A percentile compares a stretch with the other conserved stretches of the same genome.
phyloP scores from a whole-genome alignment of 1,140 invertebrate species.

The Lordiphosa clarofinis region DNA sequence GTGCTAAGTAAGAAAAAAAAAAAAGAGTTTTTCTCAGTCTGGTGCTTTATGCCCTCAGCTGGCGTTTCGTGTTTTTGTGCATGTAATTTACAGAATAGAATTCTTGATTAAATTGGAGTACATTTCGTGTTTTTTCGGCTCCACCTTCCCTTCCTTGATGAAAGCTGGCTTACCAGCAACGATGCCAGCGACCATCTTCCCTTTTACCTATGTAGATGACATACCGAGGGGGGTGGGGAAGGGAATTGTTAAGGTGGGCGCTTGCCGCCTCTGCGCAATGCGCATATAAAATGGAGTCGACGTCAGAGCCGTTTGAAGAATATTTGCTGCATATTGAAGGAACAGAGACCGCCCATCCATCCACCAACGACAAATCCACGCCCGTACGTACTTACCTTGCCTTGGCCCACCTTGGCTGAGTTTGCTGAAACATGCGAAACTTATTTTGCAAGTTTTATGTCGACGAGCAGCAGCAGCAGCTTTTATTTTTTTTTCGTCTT shows the following conservation, averaged over 20 bases:
- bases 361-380: slow-evolving; percentile 47
- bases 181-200: slow-evolving; percentile 37
- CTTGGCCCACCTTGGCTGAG: slow-evolving; percentile 48
- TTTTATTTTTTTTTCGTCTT: slow-evolving; percentile 67
- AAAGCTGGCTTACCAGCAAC: slow-evolving; percentile 45
- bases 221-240: not conserved
- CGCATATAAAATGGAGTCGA: slow-evolving; percentile 58
- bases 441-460: slow-evolving; percentile 78
- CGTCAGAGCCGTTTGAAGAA: slow-evolving; percentile 57
- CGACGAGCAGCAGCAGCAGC: slow-evolving; percentile 56
- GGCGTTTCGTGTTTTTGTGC: slow-evolving; percentile 60
- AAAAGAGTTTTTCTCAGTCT: slow-evolving; percentile 1
- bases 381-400: slow-evolving; percentile 13
- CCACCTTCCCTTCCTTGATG: not conserved
- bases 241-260: slow-evolving; percentile 45
- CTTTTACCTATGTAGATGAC: slow-evolving; percentile 50
- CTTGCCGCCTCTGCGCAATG: slow-evolving; percentile 21
- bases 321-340: slow-evolving; percentile 75
- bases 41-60: slow-evolving; percentile 17
- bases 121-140: slow-evolving; percentile 53
- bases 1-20: slow-evolving; percentile 13
- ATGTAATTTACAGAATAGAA: slow-evolving; percentile 76
- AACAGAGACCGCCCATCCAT: slow-evolving; percentile 11
- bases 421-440: slow-evolving; percentile 73
- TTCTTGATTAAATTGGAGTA: slow-evolving; percentile 77